Percentiles rank a stretch among this genome's conserved stretches.
phyloP scores from a whole-genome alignment of 2,888 invertebrate species.

The Aromia moschata region DNA sequence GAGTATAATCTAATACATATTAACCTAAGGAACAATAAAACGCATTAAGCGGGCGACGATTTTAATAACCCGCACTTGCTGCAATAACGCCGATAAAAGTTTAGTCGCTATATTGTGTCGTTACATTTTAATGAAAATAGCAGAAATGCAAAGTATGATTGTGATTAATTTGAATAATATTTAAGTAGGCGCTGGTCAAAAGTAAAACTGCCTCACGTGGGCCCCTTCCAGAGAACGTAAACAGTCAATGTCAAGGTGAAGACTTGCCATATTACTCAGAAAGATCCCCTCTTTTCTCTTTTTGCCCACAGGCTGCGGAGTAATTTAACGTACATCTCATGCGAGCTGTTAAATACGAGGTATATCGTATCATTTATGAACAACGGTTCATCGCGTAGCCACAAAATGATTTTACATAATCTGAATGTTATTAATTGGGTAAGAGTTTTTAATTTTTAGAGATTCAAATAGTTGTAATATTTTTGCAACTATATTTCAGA shows the following conservation, averaged over 20 bases:
- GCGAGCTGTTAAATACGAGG: not conserved
- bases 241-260: conserved; percentile 57
- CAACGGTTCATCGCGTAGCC: not conserved
- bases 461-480: too few species aligned
- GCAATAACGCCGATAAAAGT: too few species aligned
- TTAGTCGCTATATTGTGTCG: too few species aligned
- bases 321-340: conserved; percentile 14
- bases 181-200: conserved; percentile 30
- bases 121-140: conserved; percentile 2
- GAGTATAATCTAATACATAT: too few species aligned
- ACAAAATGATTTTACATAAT: not conserved
- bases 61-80: too few species aligned
- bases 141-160: conserved; percentile 4
- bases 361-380: not conserved
- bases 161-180: conserved; percentile 29
- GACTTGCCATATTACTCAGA: conserved; percentile 45
- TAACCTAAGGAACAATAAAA: too few species aligned
- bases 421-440: too few species aligned
- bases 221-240: conserved; percentile 52
- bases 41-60: too few species aligned
- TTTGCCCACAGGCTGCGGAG: conserved; percentile 1
- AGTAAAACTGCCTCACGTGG: conserved; percentile 47
- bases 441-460: too few species aligned
- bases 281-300: conserved; percentile 3
- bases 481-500: too few species aligned